Percentiles rank a stretch among this genome's conserved stretches.
Evolutionary conservation across 2,888 invertebrate species (phyloP).

Genomic region (Habroteleia sp.): DNA sequence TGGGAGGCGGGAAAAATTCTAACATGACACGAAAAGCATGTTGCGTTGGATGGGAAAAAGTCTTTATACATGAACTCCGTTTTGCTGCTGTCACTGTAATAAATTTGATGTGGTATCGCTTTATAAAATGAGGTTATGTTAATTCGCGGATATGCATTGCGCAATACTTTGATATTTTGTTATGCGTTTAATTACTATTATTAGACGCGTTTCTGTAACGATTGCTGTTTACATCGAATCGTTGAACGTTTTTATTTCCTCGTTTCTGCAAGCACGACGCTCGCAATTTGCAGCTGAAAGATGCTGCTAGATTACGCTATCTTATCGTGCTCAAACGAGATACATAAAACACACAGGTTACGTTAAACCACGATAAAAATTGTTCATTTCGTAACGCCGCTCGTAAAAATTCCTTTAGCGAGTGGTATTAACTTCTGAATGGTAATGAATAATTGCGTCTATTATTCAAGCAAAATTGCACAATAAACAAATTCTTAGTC

Average conservation of each 20-base stretch:
- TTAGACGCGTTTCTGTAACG: slow-evolving; percentile 1
- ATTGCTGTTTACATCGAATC: no score
- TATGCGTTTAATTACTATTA: slow-evolving; percentile 9
- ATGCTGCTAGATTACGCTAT: slow-evolving; percentile 3
- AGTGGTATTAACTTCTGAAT: slow-evolving; percentile 5
- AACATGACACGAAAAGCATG: slow-evolving; percentile 40
- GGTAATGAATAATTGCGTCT: slow-evolving; percentile 13
- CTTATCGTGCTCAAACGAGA: neutral
- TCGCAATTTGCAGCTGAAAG: no score
- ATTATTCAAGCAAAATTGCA: slow-evolving; percentile 16
- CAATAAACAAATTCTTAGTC: neutral
- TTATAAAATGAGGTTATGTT: slow-evolving; percentile 28
- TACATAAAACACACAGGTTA: slow-evolving; percentile 10
- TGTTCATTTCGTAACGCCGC: slow-evolving; percentile 5
- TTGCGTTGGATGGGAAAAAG: slow-evolving; percentile 17
- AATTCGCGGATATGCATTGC: slow-evolving; percentile 16
- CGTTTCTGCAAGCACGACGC: no score
- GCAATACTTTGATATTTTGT: slow-evolving; percentile 13
- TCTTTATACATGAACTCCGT: slow-evolving; percentile 18
- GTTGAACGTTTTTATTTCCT: no score
- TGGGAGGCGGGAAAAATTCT: slow-evolving; percentile 24
- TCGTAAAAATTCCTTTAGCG: slow-evolving; percentile 6
- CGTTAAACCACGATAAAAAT: slow-evolving; percentile 16
- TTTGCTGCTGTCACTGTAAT: slow-evolving; percentile 33
- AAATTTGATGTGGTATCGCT: slow-evolving; percentile 29